Evolutionary conservation across 2,888 invertebrate species (phyloP).

Genomic region (Volucella bombylans): DNA sequence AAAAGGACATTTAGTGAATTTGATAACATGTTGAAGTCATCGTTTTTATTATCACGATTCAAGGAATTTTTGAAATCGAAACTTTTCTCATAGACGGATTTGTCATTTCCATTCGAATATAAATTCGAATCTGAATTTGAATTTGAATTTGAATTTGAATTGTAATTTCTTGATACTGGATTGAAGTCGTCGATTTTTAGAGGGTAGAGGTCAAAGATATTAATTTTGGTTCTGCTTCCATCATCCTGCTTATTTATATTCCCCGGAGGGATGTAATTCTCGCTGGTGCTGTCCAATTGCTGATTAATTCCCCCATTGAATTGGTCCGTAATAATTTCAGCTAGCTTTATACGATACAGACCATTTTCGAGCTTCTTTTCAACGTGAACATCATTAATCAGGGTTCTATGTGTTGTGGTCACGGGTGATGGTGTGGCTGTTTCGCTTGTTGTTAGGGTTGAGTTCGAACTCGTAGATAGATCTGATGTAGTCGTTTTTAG

Average conservation of each 20-base stretch:
- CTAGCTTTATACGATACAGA: slow-evolving; percentile 80
- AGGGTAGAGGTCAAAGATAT: slow-evolving; percentile 81
- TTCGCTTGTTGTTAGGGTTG: slow-evolving; percentile 60
- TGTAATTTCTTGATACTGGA: slow-evolving; percentile 78
- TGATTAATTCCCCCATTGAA: slow-evolving; percentile 75
- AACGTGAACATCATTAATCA: slow-evolving; percentile 75
- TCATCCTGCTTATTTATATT: slow-evolving; percentile 18
- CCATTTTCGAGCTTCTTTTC: slow-evolving; percentile 78
- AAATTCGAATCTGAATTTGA: no score
- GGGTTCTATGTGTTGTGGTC: slow-evolving; percentile 69
- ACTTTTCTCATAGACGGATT: slow-evolving; percentile 77
- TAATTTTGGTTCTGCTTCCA: slow-evolving; percentile 78
- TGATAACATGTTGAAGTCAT: slow-evolving; percentile 66
- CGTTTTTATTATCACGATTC: slow-evolving; percentile 40
- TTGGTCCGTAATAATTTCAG: slow-evolving; percentile 78
- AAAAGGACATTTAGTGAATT: slow-evolving; percentile 70
- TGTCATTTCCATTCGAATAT: slow-evolving; percentile 74
- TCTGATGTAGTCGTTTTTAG: slow-evolving; percentile 36
- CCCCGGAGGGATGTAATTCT: slow-evolving; percentile 44
- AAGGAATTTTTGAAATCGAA: slow-evolving; percentile 67
- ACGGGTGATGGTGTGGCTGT: slow-evolving; percentile 41
- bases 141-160: no score
- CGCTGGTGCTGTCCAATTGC: slow-evolving; percentile 54
- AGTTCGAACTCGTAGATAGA: slow-evolving; percentile 44
- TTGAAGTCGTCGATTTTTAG: slow-evolving; percentile 80